Evolutionary conservation across 2,113 vertebrate species (phyloP).

Genomic region (Tonatia bakeri): DNA sequence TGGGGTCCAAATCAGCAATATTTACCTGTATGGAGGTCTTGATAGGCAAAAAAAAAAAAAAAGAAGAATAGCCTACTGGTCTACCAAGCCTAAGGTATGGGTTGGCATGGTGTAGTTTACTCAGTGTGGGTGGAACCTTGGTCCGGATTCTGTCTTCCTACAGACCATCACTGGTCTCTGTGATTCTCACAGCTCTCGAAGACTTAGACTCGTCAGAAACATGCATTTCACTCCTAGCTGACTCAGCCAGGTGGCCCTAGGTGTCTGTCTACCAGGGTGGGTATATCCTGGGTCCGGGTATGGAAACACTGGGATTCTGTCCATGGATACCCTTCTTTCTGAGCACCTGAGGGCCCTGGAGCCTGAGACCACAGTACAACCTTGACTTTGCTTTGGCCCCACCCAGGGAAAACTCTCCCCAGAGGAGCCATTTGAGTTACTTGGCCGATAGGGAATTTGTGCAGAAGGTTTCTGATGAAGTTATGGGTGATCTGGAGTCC

Average conservation of each 20-base stretch:
- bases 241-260: neutral
- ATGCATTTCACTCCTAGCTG: accelerated
- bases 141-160: neutral
- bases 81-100: neutral
- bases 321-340: neutral
- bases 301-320: neutral
- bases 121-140: neutral
- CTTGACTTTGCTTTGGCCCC: neutral
- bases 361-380: neutral
- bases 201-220: neutral
- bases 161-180: neutral
- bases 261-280: neutral
- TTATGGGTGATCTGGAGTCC: slow-evolving; percentile 24
- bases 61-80: neutral
- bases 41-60: neutral
- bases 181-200: neutral
- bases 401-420: neutral
- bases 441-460: neutral
- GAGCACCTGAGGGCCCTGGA: neutral
- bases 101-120: neutral
- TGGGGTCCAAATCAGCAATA: neutral
- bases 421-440: neutral
- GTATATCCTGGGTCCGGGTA: neutral
- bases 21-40: neutral
- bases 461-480: neutral